phyloP scores from a whole-genome alignment of 2,113 vertebrate genomes.

The Hippocampus guttulatus region DNA sequence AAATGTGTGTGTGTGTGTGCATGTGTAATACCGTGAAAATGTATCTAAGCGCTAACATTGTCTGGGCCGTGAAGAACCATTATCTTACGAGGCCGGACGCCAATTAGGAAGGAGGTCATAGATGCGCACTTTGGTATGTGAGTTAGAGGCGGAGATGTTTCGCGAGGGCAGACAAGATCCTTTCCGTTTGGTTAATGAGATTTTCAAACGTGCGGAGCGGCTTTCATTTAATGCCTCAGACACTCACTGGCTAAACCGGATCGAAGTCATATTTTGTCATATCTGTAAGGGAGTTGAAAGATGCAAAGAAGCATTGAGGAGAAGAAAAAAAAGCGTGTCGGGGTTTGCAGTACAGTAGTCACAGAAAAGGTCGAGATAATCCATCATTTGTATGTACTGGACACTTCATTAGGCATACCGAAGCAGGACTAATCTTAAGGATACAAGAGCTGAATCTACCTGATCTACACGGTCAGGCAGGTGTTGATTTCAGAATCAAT shows the following conservation, averaged over 20 bases:
- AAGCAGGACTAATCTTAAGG: no score
- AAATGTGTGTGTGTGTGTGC: constrained; percentile 15
- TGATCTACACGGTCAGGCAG: no score
- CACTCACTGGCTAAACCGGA: constrained; percentile 57
- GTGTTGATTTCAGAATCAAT: no score
- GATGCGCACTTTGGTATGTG: constrained; percentile 55
- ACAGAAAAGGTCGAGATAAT: no score
- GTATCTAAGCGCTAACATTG: constrained; percentile 34
- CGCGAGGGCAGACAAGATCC: constrained; percentile 48
- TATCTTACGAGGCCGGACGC: constrained; percentile 57
- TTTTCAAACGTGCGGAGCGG: constrained; percentile 69
- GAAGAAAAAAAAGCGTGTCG: neutral
- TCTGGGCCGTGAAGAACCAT: constrained; percentile 49
- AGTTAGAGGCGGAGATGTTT: constrained; percentile 53
- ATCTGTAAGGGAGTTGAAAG: constrained; percentile 49
- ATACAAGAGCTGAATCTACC: no score
- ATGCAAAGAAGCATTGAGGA: constrained; percentile 43
- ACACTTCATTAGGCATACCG: no score
- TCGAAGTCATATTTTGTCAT: constrained; percentile 54
- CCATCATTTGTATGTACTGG: no score
- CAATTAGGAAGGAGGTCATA: constrained; percentile 63
- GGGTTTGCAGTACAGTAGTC: no score
- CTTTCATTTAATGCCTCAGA: constrained; percentile 57
- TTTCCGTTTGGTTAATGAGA: constrained; percentile 69
- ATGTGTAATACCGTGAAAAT: constrained; percentile 25